Conservation (phyloP, 2,888 invertebrate species). For the Didymodactylos carnosus region DNA sequence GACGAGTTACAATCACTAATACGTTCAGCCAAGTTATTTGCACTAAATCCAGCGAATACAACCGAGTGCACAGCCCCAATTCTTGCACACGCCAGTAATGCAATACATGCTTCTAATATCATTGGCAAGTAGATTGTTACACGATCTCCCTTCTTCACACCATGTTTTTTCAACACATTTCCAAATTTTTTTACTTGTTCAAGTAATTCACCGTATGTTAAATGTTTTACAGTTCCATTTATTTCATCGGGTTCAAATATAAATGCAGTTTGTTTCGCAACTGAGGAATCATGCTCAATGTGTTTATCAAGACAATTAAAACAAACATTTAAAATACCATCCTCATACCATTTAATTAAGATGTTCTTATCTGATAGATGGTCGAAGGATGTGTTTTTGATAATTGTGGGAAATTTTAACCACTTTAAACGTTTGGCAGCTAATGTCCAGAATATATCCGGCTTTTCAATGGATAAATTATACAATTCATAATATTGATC, state of each 20-base stretch:
- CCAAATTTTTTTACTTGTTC: neutral
- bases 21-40: neutral
- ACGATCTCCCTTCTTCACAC: slow-evolving; percentile 10
- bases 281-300: neutral
- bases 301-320: neutral
- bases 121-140: slow-evolving; percentile 8
- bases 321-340: neutral
- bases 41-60: slow-evolving; percentile 9
- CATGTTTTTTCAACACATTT: slow-evolving; percentile 3
- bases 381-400: neutral
- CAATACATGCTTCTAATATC: neutral
- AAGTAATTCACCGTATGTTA: neutral
- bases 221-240: no score
- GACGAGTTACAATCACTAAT: neutral
- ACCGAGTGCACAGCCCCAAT: slow-evolving; percentile 11
- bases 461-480: neutral
- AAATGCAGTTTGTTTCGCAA: neutral
- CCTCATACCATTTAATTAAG: neutral
- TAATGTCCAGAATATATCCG: neutral
- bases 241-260: neutral
- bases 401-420: neutral
- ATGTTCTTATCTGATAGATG: neutral
- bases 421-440: neutral
- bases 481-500: neutral
- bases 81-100: slow-evolving; percentile 5